These are phyloP conservation scores for Fringilla coelebs DNA, from an alignment of 2,797 vertebrate species.

Conservation along the genomic window DNA sequence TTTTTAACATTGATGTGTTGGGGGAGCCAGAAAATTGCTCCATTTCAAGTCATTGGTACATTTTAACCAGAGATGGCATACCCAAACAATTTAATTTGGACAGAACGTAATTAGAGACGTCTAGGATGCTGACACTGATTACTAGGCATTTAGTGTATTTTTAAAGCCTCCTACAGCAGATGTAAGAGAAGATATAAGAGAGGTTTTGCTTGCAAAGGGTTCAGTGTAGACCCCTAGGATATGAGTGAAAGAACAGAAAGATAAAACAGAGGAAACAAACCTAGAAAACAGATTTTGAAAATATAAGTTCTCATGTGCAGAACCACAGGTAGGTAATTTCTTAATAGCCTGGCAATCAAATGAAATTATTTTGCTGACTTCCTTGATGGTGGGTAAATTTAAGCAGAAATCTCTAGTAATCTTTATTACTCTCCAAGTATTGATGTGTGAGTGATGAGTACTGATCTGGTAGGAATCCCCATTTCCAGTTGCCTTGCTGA, in stretches of 20 bases:
- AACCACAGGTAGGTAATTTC: background rate
- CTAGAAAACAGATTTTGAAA: background rate
- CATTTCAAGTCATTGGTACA: background rate
- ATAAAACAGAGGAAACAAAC: background rate
- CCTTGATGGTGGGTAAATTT: background rate
- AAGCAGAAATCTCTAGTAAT: background rate
- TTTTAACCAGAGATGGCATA: background rate
- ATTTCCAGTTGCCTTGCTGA: background rate
- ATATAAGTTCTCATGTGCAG: background rate
- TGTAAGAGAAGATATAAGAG: background rate
- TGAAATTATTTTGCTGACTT: background rate
- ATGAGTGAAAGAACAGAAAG: background rate
- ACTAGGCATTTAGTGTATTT: background rate
- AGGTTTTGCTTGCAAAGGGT: background rate
- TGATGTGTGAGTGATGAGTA: background rate
- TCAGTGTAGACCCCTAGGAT: background rate
- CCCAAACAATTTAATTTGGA: background rate
- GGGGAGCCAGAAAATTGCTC: background rate
- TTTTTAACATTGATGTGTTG: background rate
- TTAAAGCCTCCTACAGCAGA: background rate
- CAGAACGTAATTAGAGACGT: background rate
- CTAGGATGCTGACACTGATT: background rate
- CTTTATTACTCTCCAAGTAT: background rate
- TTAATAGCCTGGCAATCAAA: background rate
- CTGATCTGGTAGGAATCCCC: background rate